A percentile compares a stretch with the other conserved stretches of the same genome.
These are phyloP conservation scores for Anticlea derivata DNA, from an alignment of 2,888 invertebrate species.

Conservation along the genomic window DNA sequence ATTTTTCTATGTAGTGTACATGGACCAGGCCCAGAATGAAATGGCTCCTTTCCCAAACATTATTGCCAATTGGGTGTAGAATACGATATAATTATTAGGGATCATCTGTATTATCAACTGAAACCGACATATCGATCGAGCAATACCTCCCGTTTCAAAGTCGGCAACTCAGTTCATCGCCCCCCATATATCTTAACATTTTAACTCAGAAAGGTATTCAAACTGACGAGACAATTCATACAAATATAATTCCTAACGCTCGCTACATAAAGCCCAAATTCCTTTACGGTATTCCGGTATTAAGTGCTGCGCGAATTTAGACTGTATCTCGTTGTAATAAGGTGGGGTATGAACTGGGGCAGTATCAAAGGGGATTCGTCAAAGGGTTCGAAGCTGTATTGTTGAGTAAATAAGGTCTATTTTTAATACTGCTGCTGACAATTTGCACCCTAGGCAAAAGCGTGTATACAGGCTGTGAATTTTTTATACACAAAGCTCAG, in stretches of 20 bases:
- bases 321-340: neutral
- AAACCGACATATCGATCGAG: conserved; percentile 9
- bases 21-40: too few relatives aligned
- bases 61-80: too few relatives aligned
- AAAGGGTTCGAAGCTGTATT: conserved; percentile 26
- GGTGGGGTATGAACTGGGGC: neutral
- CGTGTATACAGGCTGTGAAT: conserved; percentile 42
- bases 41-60: too few relatives aligned
- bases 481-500: conserved; percentile 43
- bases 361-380: conserved; percentile 1
- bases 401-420: conserved; percentile 24
- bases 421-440: conserved; percentile 17
- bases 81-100: too few relatives aligned
- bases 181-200: conserved; percentile 29
- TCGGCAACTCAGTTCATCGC: conserved; percentile 29
- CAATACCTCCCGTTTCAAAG: conserved; percentile 9
- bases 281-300: conserved; percentile 20
- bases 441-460: conserved; percentile 13
- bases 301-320: conserved; percentile 18
- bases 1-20: too few relatives aligned
- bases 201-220: conserved; percentile 22
- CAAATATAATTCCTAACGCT: conserved; percentile 27
- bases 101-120: neutral
- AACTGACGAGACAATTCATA: conserved; percentile 19
- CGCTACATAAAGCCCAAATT: conserved; percentile 23